phyloP scores from a whole-genome alignment of 2,113 vertebrate genomes.

The Peromyscus maniculatus region DNA sequence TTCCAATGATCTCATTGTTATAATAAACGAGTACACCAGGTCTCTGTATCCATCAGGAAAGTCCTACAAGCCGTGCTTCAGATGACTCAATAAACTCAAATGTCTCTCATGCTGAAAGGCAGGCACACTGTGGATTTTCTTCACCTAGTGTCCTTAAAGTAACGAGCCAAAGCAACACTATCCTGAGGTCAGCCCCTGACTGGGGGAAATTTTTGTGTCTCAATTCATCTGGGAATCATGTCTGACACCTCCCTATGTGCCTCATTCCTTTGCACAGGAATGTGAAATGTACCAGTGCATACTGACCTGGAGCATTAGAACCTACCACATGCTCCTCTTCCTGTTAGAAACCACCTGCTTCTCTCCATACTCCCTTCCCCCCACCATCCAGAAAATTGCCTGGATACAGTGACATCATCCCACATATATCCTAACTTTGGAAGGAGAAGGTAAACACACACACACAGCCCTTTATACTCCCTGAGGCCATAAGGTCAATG shows the following conservation, averaged over 20 bases:
- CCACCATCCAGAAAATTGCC: neutral
- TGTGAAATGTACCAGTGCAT: neutral
- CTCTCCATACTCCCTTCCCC: no score
- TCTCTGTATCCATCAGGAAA: constrained; percentile 59
- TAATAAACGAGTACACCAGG: constrained; percentile 61
- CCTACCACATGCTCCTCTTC: neutral
- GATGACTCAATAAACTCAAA: constrained; percentile 69
- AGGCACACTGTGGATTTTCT: constrained; percentile 21
- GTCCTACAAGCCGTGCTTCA: neutral
- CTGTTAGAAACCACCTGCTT: neutral
- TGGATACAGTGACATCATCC: neutral
- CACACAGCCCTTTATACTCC: fast-evolving
- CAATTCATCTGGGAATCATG: neutral
- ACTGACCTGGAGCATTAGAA: neutral
- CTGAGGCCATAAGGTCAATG: neutral
- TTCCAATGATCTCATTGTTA: constrained; percentile 66
- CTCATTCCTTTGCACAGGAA: neutral
- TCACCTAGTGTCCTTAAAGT: neutral
- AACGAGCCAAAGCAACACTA: neutral
- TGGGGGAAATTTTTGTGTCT: neutral
- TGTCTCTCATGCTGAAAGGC: constrained; percentile 17
- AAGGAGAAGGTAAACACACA: neutral
- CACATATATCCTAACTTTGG: no score
- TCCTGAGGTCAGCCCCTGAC: neutral
- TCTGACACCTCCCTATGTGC: neutral